Evolutionary conservation across 2,113 vertebrate species (phyloP).

Genomic region (Procavia capensis): DNA sequence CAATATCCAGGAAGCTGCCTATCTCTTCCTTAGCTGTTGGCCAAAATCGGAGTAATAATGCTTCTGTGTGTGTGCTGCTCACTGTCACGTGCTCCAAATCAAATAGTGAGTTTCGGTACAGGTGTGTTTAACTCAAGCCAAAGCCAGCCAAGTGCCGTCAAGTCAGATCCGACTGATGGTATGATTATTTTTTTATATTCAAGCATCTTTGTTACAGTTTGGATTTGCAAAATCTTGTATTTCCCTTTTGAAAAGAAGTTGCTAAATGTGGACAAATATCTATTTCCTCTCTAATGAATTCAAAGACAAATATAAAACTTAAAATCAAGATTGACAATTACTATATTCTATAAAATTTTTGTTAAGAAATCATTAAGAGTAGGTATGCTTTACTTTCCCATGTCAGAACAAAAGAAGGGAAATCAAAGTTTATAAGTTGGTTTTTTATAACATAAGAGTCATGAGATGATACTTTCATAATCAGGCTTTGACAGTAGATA

Average conservation of each 20-base stretch:
- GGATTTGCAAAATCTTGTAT: not conserved
- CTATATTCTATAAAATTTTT: not conserved
- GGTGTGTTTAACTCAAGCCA: not conserved
- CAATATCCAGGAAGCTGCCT: not conserved
- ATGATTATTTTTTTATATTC: not conserved
- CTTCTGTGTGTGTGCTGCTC: not conserved
- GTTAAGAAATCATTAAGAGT: not conserved
- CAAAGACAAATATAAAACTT: not conserved
- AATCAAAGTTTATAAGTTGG: not conserved
- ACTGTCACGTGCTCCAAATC: not conserved
- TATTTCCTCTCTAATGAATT: not conserved
- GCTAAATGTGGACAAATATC: not conserved
- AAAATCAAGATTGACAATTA: not conserved
- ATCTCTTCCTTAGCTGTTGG: not conserved
- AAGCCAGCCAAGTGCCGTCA: too few species aligned
- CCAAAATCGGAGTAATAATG: not conserved
- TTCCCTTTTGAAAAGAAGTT: slow-evolving; percentile 37
- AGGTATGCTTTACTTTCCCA: not conserved
- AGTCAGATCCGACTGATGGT: too few species aligned
- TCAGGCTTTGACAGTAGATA: not conserved
- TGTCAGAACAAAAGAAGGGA: not conserved
- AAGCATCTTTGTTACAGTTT: not conserved
- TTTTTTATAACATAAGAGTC: not conserved
- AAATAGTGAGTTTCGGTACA: slow-evolving; percentile 12
- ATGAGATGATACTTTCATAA: not conserved